Conservation (phyloP, 2,113 vertebrate genomes). For the Meleagris gallopavo region DNA sequence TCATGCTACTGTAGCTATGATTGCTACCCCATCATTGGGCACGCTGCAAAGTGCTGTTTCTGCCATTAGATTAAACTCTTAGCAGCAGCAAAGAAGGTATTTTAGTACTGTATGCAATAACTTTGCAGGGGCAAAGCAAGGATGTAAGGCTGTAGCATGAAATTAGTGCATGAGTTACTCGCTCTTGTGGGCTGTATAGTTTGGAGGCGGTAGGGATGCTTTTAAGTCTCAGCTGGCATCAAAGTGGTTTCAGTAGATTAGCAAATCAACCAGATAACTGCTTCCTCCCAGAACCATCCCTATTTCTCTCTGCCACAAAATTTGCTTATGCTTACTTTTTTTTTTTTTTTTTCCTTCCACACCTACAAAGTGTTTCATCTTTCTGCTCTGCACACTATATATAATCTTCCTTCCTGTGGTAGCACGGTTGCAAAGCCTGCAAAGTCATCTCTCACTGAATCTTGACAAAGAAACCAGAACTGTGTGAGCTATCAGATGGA, state of each 20-base stretch:
- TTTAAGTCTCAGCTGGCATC: background rate
- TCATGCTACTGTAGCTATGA: fast-evolving
- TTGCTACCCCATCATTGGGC: fast-evolving
- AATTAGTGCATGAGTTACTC: background rate
- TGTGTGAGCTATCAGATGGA: background rate
- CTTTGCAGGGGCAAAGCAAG: background rate
- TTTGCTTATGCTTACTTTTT: background rate
- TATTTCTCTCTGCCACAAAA: background rate
- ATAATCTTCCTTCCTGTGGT: background rate
- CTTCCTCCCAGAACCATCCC: constrained; percentile 15
- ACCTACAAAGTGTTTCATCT: background rate
- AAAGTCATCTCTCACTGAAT: background rate
- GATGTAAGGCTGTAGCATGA: background rate
- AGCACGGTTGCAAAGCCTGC: background rate
- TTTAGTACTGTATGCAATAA: background rate
- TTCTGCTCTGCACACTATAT: background rate
- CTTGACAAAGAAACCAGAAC: background rate
- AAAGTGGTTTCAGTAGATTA: constrained; percentile 4
- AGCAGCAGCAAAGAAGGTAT: background rate
- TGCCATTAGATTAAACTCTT: background rate
- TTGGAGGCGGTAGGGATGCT: fast-evolving
- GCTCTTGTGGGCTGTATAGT: background rate
- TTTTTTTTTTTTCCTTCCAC: background rate
- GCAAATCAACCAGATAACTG: constrained; percentile 16
- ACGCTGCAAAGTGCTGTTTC: background rate